Evolutionary conservation across 2,888 invertebrate species (phyloP).

Genomic region (Tipula confusa): DNA sequence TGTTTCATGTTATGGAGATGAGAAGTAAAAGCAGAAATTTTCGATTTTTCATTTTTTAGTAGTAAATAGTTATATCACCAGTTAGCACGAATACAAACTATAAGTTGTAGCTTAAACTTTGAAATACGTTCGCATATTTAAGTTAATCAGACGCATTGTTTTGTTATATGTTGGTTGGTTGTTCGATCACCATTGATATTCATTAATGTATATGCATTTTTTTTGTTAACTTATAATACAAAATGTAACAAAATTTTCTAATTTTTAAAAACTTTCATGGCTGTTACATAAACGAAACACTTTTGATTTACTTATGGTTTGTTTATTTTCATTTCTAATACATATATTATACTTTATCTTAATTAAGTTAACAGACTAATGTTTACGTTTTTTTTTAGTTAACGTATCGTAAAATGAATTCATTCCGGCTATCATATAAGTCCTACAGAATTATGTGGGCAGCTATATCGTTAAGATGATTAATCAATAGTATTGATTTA

Average conservation of each 20-base stretch:
- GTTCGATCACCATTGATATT: not conserved
- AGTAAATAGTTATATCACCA: not conserved
- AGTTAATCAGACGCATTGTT: not conserved
- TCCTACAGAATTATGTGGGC: too few relatives aligned
- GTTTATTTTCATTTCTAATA: not conserved
- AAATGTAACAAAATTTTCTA: not conserved
- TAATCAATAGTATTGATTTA: too few relatives aligned
- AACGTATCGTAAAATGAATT: not conserved
- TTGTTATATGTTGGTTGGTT: not conserved
- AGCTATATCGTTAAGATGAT: too few relatives aligned
- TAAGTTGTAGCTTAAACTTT: not conserved
- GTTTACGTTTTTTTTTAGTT: not conserved
- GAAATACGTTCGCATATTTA: not conserved
- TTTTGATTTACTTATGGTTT: not conserved
- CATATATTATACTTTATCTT: not conserved
- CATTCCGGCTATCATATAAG: too few relatives aligned
- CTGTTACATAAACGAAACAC: slow-evolving; percentile 27
- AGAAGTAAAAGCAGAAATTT: not conserved
- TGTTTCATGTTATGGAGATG: not conserved
- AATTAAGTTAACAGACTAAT: not conserved
- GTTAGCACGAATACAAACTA: not conserved
- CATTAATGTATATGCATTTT: not conserved
- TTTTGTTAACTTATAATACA: not conserved
- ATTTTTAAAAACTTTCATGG: slow-evolving; percentile 20
- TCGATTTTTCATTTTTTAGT: not conserved